Conservation (phyloP, 2,888 invertebrate species). For the Megalurothrips usitatus region DNA sequence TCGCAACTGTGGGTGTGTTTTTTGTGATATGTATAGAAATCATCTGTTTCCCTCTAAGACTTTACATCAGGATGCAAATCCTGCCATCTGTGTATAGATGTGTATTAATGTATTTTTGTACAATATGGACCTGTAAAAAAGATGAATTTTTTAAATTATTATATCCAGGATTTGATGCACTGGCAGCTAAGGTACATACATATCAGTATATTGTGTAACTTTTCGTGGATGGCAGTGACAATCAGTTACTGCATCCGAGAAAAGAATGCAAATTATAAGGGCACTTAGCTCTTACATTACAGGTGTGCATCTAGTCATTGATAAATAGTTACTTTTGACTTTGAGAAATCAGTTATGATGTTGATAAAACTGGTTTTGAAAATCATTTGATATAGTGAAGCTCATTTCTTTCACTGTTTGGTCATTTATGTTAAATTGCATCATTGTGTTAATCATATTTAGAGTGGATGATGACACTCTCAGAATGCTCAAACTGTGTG, state of each 20-base stretch:
- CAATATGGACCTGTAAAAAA: conserved; percentile 7
- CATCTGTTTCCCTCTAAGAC: neutral
- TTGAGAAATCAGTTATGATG: no score
- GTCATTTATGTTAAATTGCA: neutral
- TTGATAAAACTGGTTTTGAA: neutral
- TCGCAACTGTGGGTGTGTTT: neutral
- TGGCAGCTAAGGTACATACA: conserved; percentile 24
- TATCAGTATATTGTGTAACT: conserved; percentile 6
- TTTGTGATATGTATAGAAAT: conserved; percentile 18
- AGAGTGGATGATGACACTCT: neutral
- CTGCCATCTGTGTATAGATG: neutral
- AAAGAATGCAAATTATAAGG: neutral
- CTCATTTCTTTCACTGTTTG: neutral
- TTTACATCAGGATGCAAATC: neutral
- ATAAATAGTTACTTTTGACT: neutral
- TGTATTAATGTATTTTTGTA: neutral
- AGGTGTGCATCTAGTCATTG: conserved; percentile 23
- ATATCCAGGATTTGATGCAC: conserved; percentile 18
- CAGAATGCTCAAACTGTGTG: neutral
- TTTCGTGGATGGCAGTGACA: neutral
- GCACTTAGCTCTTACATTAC: neutral
- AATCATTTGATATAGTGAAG: neutral
- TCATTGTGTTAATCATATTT: neutral
- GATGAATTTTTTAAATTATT: conserved; percentile 7
- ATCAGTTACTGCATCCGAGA: neutral